Evolutionary conservation across 2,797 vertebrate genomes (phyloP).

Genomic region (Macropodus opercularis): DNA sequence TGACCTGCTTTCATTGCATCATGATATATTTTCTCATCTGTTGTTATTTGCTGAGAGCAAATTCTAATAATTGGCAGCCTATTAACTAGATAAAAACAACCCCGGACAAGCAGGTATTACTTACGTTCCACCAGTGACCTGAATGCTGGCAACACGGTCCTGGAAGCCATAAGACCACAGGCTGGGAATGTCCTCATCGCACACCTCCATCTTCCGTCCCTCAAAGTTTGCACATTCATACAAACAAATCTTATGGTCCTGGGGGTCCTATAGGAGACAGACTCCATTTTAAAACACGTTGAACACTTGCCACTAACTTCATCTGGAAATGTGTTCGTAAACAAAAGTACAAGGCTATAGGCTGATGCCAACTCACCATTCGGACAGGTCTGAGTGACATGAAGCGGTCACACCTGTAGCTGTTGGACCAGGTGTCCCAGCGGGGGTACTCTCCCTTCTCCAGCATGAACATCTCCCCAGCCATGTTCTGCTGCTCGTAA

Average conservation of each 20-base stretch:
- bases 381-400: constrained; percentile 85
- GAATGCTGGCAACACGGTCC: constrained; percentile 85
- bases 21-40: background rate
- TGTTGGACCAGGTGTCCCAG: constrained; percentile 90
- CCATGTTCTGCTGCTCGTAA: constrained; percentile 85
- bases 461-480: constrained; percentile 88
- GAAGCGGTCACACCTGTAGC: constrained; percentile 84
- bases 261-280: constrained; percentile 77
- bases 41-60: too few species aligned
- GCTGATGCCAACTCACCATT: constrained; percentile 77
- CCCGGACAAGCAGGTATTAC: constrained; percentile 36
- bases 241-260: constrained; percentile 88
- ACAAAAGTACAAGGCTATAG: background rate
- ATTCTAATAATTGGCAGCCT: too few species aligned
- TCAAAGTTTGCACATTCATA: constrained; percentile 85
- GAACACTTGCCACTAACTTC: background rate
- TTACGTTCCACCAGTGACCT: constrained; percentile 88
- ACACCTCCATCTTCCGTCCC: constrained; percentile 90
- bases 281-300: background rate
- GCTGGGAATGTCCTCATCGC: constrained; percentile 88
- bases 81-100: background rate
- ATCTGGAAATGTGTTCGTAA: too few species aligned
- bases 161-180: constrained; percentile 89
- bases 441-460: constrained; percentile 89
- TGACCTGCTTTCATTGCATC: background rate